Evolutionary conservation across 1,140 invertebrate species (phyloP), one percentile per base, ranked within the genome.

Genomic region (Drosophila gunungcola): DNA sequence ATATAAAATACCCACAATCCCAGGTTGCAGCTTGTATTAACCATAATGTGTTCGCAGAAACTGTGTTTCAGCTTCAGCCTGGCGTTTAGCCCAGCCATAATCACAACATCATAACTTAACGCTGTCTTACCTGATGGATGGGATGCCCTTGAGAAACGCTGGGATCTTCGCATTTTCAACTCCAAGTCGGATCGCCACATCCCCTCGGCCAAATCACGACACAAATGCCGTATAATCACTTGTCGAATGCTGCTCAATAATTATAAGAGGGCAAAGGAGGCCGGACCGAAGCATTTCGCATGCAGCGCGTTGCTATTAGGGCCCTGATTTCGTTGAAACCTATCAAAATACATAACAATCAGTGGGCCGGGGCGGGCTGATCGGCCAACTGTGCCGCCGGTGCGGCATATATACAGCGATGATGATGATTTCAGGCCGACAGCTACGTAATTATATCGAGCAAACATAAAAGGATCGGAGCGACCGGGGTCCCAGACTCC

Each of bases 291-390:
- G 12, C 60, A 61, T 54, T 68, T 84, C 76, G 67, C 73, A 82
- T 83, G 82, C 83, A 82, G 69, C 70, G 67, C 67, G 64, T 76
- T 52, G 74, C 82, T 68, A 89, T 86, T 86, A 86, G 62, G 64
- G 79, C 70, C 67, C 83, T 86, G 83, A 86, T 86, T 86, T 89
- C 83, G 83, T 63, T 89, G 83, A 86, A 86, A 86, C 84, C 83
- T 89, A 86, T 86, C 83, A 86, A 86, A 86, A 86, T 88, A 86
- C 83, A 86, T 86, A 85, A 82, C 78, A 81, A 85, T 86, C 83
- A 54, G 78, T 54, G 73, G 62, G 56, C 55, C 51, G 53, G 64
- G 58, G 39, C 58, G 55, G 42, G 36, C 32, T 27, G 60, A 61
- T 72, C 45, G 57, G n/a, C 39, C 70, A 51, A 51, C 48, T 34